Evolutionary conservation across 53 echinoderm and acorn worm species (phyloP).

Genomic region (Arbacia lixula): DNA sequence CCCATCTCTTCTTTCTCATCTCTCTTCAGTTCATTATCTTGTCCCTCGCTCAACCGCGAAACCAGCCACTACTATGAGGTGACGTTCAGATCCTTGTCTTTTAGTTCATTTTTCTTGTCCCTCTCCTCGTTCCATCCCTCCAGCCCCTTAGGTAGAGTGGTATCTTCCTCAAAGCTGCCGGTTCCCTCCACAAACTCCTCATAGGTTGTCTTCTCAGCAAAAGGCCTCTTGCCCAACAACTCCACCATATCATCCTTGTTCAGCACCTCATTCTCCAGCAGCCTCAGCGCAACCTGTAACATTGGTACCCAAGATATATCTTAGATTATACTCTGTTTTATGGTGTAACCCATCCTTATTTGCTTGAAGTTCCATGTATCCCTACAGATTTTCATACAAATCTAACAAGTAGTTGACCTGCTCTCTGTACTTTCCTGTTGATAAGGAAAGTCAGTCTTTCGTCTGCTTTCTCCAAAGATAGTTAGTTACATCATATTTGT

Average conservation of each 20-base stretch:
- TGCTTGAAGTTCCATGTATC: too few relatives aligned
- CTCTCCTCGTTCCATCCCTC: slow-evolving; percentile 95
- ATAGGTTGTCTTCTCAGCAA: slow-evolving; percentile 95
- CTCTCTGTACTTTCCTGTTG: too few relatives aligned
- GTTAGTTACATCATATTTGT: too few relatives aligned
- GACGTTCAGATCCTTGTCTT: slow-evolving; percentile 34
- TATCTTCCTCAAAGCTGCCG: slow-evolving; percentile 95
- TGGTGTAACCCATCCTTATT: too few relatives aligned
- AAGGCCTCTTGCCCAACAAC: slow-evolving; percentile 87
- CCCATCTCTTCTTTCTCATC: neutral
- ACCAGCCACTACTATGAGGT: slow-evolving; percentile 11
- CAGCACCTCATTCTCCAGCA: slow-evolving; percentile 86
- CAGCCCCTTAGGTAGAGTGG: slow-evolving; percentile 83
- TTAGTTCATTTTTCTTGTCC: slow-evolving; percentile 60
- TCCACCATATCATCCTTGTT: slow-evolving; percentile 99
- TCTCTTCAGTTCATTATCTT: neutral
- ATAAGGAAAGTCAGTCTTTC: too few relatives aligned
- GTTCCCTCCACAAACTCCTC: slow-evolving; percentile 99
- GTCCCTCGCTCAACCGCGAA: neutral
- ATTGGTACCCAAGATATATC: too few relatives aligned
- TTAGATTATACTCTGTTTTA: too few relatives aligned
- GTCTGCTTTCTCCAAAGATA: too few relatives aligned
- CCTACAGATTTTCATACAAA: too few relatives aligned
- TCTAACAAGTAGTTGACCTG: too few relatives aligned
- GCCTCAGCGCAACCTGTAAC: slow-evolving; percentile 84